These are phyloP conservation scores for Hoplodrina ambigua DNA, from an alignment of 2,888 invertebrate species.

Conservation along the genomic window DNA sequence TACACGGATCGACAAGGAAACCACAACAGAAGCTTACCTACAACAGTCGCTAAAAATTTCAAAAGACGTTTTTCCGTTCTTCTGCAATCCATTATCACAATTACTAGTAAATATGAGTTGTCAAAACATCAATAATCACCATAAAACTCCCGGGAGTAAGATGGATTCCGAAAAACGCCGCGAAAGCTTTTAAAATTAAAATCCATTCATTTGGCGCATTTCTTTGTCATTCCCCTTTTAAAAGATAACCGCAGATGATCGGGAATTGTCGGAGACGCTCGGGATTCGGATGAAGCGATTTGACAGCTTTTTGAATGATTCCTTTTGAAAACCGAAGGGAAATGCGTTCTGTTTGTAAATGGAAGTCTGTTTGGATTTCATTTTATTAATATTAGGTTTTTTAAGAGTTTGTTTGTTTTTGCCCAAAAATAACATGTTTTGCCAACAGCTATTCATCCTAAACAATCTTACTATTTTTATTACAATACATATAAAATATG, in stretches of 20 bases:
- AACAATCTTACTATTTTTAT: not conserved
- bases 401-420: not conserved
- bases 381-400: conserved; percentile 20
- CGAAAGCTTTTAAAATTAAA: conserved; percentile 89
- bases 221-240: conserved; percentile 84
- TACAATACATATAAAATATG: not conserved
- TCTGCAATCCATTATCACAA: conserved; percentile 74
- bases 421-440: no score
- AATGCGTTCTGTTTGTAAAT: conserved; percentile 28
- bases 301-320: conserved; percentile 53
- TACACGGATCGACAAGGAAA: no score
- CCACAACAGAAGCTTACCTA: no score
- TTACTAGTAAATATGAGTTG: conserved; percentile 77
- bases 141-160: conserved; percentile 76
- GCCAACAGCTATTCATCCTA: no score
- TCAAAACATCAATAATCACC: conserved; percentile 89
- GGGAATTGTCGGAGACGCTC: conserved; percentile 77
- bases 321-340: conserved; percentile 57
- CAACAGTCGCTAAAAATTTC: not conserved
- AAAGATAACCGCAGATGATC: conserved; percentile 74
- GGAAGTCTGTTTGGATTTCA: conserved; percentile 10
- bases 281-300: conserved; percentile 61
- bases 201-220: conserved; percentile 84
- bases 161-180: conserved; percentile 82
- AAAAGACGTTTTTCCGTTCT: conserved; percentile 9